Conservation (phyloP, 2,888 invertebrate genomes). For the Anagyrus pseudococci region DNA sequence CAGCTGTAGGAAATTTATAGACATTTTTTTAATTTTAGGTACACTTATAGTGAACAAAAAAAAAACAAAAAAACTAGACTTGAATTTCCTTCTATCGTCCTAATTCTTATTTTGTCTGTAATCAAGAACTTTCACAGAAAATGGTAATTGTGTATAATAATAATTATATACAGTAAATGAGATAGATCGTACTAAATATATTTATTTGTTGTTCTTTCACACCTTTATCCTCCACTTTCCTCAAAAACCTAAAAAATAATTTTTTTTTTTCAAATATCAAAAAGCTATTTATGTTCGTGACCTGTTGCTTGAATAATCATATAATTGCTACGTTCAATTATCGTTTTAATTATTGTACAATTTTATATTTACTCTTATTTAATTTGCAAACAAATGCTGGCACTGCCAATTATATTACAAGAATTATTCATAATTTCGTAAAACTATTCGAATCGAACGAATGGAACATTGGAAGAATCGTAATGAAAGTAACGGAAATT, state of each 20-base stretch:
- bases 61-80: conserved; percentile 33
- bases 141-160: conserved; percentile 41
- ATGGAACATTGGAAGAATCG: too few relatives aligned
- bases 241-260: conserved; percentile 3
- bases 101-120: conserved; percentile 41
- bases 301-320: too few relatives aligned
- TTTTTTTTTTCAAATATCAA: too few relatives aligned
- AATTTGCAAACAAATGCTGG: too few relatives aligned
- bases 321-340: too few relatives aligned
- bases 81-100: conserved; percentile 40
- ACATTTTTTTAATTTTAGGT: conserved; percentile 41
- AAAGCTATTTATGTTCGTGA: too few relatives aligned
- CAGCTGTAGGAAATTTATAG: conserved; percentile 41
- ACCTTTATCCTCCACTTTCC: conserved; percentile 26
- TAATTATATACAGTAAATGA: conserved; percentile 42
- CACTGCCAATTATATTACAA: too few relatives aligned
- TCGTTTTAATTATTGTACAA: too few relatives aligned
- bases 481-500: too few relatives aligned
- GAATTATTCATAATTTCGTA: too few relatives aligned
- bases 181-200: conserved; percentile 40
- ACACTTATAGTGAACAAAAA: conserved; percentile 34
- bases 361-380: too few relatives aligned
- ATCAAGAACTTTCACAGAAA: conserved; percentile 40
- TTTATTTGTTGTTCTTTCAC: conserved; percentile 32
- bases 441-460: too few relatives aligned